A percentile compares a stretch with the other conserved stretches of the same genome.
phyloP scores from a whole-genome alignment of 2,113 vertebrate genomes.

The Eonycteris spelaea region DNA sequence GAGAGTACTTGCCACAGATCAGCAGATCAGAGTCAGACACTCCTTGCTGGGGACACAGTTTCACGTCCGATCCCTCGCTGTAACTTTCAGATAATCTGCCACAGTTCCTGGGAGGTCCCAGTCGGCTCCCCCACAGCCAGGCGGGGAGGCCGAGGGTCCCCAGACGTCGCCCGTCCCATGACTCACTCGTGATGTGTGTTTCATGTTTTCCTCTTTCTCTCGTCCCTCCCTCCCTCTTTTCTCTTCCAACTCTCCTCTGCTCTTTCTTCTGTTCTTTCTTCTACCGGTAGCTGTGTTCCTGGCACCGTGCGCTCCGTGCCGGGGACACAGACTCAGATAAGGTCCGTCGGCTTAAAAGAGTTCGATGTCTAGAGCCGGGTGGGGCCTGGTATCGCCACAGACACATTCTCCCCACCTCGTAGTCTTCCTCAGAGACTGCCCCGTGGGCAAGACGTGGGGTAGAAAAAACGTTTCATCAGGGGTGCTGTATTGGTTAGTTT shows the following conservation, averaged over 20 bases:
- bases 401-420: background rate
- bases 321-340: background rate
- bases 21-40: background rate
- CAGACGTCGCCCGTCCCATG: background rate
- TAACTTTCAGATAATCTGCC: background rate
- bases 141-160: background rate
- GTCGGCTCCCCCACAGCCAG: background rate
- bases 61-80: background rate
- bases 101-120: background rate
- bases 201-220: background rate
- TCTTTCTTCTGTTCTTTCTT: background rate
- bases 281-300: background rate
- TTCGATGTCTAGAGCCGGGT: background rate
- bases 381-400: background rate
- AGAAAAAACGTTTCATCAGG: background rate
- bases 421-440: background rate
- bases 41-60: background rate
- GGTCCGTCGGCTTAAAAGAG: background rate
- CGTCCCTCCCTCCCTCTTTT: background rate
- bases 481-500: background rate
- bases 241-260: background rate
- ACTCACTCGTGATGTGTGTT: background rate
- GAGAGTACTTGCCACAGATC: background rate
- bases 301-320: background rate
- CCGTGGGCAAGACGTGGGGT: background rate